These are phyloP conservation scores for Cerastis leucographa DNA, from an alignment of 2,888 invertebrate genomes.

Conservation along the genomic window DNA sequence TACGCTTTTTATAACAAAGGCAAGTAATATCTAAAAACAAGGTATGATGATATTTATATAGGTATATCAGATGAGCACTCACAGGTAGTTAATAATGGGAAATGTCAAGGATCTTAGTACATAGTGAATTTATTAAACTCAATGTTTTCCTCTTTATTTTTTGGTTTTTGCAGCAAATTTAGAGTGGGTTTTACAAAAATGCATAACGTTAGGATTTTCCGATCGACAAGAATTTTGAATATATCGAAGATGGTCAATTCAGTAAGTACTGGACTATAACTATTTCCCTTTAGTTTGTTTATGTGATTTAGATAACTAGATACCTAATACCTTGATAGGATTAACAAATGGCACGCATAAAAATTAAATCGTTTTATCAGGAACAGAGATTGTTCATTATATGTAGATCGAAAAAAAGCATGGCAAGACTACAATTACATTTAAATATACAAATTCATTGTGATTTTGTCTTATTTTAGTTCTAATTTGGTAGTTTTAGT, in stretches of 20 bases:
- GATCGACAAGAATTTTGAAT: not conserved
- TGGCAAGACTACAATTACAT: not conserved
- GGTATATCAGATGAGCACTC: conserved; percentile 57
- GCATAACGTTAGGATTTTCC: conserved; percentile 19
- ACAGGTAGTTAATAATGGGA: conserved; percentile 52
- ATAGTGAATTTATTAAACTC: conserved; percentile 32
- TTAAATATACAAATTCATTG: not conserved
- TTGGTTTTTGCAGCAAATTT: conserved; percentile 6
- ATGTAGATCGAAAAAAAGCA: not conserved
- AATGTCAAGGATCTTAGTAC: conserved; percentile 70
- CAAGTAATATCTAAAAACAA: conserved; percentile 40
- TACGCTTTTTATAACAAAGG: conserved; percentile 41
- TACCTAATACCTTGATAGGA: not conserved
- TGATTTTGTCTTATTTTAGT: not conserved
- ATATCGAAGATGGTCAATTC: not conserved
- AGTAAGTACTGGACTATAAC: not conserved
- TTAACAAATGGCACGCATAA: not conserved
- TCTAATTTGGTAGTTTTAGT: not conserved
- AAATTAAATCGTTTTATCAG: not conserved
- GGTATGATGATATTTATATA: conserved; percentile 52
- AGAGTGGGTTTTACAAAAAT: conserved; percentile 37
- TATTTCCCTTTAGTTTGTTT: not conserved
- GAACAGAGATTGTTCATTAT: not conserved
- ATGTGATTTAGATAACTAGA: not conserved
- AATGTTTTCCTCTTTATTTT: conserved; percentile 53